Conservation (phyloP, 2,797 vertebrate genomes). For the Typhlichthys eigenmanni region DNA sequence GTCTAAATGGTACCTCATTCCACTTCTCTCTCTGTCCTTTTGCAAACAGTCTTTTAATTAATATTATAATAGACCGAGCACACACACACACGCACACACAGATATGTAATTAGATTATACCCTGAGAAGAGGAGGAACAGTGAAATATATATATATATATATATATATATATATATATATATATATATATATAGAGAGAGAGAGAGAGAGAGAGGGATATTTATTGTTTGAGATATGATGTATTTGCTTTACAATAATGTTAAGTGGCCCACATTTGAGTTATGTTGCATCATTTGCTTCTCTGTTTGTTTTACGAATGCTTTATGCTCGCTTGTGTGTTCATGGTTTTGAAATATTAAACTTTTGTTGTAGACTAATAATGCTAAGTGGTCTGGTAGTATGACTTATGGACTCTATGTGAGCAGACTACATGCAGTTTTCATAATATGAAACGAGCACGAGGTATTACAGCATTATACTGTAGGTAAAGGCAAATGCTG, state of each 20-base stretch:
- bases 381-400: slow-evolving; percentile 69
- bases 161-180: too few species aligned
- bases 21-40: too few species aligned
- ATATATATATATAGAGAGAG: background rate
- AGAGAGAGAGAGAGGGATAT: slow-evolving; percentile 23
- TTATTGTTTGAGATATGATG: slow-evolving; percentile 67
- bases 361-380: slow-evolving; percentile 71
- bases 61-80: background rate
- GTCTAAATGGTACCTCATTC: too few species aligned
- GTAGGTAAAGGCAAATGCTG: too few species aligned
- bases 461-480: too few species aligned
- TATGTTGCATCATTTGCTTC: slow-evolving; percentile 56
- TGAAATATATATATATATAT: too few species aligned
- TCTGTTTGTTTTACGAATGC: slow-evolving; percentile 57
- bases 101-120: background rate
- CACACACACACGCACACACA: background rate
- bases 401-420: slow-evolving; percentile 58
- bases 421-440: slow-evolving; percentile 5
- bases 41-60: too few species aligned
- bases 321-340: slow-evolving; percentile 35
- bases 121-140: background rate
- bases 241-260: slow-evolving; percentile 75
- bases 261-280: slow-evolving; percentile 67
- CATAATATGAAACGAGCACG: too few species aligned
- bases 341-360: slow-evolving; percentile 71